These are phyloP conservation scores for Erythrolamprus reginae DNA, from an alignment of 2,113 vertebrate species.

Conservation along the genomic window DNA sequence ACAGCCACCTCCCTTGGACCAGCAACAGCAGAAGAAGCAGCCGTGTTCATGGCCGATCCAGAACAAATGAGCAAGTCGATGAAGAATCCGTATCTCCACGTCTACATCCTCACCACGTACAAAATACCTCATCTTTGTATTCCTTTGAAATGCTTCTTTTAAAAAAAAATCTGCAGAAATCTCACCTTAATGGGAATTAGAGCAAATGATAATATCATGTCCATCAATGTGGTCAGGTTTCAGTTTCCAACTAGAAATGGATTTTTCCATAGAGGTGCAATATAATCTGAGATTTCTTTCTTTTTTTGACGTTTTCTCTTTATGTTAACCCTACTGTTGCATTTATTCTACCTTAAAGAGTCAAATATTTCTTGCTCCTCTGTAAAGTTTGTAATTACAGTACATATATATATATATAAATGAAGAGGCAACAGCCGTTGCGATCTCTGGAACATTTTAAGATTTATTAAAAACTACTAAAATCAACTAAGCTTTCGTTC, in stretches of 20 bases:
- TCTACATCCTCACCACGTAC: neutral
- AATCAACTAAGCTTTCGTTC: too few relatives aligned
- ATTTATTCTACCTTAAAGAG: neutral
- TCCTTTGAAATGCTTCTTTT: neutral
- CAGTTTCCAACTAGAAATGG: neutral
- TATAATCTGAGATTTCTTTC: neutral
- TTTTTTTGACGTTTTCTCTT: neutral
- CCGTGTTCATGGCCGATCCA: neutral
- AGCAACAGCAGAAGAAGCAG: slow-evolving; percentile 16
- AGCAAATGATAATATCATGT: neutral
- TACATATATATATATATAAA: too few relatives aligned
- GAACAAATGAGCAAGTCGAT: neutral
- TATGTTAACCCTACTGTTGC: neutral
- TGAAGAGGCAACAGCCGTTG: too few relatives aligned
- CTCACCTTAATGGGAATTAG: neutral
- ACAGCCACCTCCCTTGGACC: neutral
- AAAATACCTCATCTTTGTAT: neutral
- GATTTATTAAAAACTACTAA: too few relatives aligned
- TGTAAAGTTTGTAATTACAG: too few relatives aligned
- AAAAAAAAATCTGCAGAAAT: neutral
- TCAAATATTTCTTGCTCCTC: neutral
- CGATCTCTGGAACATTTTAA: too few relatives aligned
- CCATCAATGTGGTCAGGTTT: neutral
- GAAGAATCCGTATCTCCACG: neutral
- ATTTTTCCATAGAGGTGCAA: neutral